Conservation (phyloP, 1,140 invertebrate genomes). For the Pentalonia nigronervosa region DNA sequence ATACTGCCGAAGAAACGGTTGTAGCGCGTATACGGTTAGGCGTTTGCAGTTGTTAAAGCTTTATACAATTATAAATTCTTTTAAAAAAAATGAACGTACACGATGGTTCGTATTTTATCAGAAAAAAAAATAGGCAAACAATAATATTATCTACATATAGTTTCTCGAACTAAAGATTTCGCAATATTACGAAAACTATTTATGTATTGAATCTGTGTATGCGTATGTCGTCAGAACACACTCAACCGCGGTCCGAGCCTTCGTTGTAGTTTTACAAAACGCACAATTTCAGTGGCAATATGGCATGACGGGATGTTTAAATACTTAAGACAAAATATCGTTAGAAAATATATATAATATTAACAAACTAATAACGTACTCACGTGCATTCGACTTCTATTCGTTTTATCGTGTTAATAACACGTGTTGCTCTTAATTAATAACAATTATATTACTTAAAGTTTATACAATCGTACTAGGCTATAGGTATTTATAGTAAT, state of each 20-base stretch:
- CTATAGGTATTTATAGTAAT: too few relatives aligned
- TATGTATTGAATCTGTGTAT: neutral
- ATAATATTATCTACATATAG: neutral
- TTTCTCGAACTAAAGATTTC: neutral
- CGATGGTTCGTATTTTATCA: too few relatives aligned
- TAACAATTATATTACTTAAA: neutral
- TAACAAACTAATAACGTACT: neutral
- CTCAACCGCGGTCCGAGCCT: neutral
- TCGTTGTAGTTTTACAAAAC: neutral
- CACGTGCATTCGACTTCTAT: neutral
- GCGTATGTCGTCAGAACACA: neutral
- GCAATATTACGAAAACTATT: neutral
- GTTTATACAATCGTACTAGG: too few relatives aligned
- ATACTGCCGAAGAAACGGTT: neutral
- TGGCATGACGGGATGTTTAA: neutral
- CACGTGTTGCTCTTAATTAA: neutral
- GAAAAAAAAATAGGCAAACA: too few relatives aligned
- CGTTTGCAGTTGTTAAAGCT: neutral
- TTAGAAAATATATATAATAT: neutral
- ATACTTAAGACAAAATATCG: neutral
- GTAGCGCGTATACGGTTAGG: too few relatives aligned
- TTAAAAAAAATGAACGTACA: too few relatives aligned
- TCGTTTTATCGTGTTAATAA: neutral
- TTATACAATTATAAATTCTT: neutral
- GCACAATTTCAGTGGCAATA: neutral